Evolutionary conservation across 2,797 vertebrate species (phyloP), one percentile per base, ranked within the genome.

Genomic region (Halcyon chelicuti): DNA sequence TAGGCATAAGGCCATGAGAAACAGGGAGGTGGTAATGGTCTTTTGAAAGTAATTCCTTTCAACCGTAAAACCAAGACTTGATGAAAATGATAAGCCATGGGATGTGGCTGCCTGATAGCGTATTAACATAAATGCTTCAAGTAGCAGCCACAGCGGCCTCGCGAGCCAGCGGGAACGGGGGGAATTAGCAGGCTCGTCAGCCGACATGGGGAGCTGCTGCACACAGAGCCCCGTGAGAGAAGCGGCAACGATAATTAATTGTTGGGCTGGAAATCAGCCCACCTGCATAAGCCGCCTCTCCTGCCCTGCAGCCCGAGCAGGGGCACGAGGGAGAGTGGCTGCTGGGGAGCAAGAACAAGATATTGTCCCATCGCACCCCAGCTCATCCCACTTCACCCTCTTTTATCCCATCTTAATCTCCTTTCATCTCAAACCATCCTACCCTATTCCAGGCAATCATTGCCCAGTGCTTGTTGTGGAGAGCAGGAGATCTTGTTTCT

Each of bases 31-130:
- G 80, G 95, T 96, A 97, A 97, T 96, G 95, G 93, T 94, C 94
- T 97, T 95, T 96, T 95, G 92, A 97, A 97, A 97, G 95, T 93
- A 95, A 96, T 97, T 96, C 97, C 92, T 97, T 97, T 95, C 90
- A 95, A 97, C 95, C 96, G 94, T 96, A 96, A 96, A 97, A 95
- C 93, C 94, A 96, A 96, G 94, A 89, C 77, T 95, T 95, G 92
- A 96, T 94, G 96, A 95, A 96, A 96, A 96, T 94, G 94, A 97
- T 96, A 90, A 95, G 93, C 92, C 94, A 96, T 91, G 94, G 94
- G 93, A 95, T 88, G 95, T 91, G 96, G 92, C 94, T 95, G 93
- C 87, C 96, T 96, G 94, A 86, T 83, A 96, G 90, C 10, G 49
- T 88, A 96, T 96, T 97, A 97, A 87, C 94, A 97, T 96, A 94